Evolutionary conservation across 2,113 vertebrate genomes (phyloP), one percentile per base, ranked within the genome.

Genomic region (Antechinus flavipes): DNA sequence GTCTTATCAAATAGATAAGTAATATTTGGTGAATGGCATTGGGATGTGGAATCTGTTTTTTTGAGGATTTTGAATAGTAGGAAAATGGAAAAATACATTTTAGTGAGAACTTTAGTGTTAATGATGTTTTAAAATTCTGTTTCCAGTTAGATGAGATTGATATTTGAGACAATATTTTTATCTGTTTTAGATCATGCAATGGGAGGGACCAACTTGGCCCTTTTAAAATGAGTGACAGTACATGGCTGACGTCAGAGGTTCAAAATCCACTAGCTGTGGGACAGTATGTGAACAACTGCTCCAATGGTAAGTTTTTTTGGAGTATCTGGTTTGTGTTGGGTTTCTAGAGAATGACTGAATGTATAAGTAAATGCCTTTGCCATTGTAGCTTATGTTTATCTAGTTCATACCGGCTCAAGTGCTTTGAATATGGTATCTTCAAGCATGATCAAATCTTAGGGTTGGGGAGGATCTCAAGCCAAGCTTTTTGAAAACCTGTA

Each of bases 261-360:
- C 97, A 96, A 26, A 99, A 99, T 97, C 99, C 99, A 22, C 98
- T 99, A 91, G 99, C 99, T 0, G 97, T 99, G 90, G 99, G 99
- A 89, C 99, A 99, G 93, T 99, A 99, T 19, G 99, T 99, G 89
- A 99, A 99, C 98, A 99, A 99, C 97, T 99, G 99, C 97, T 99
- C 99, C n/a, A 98, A 98, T 54, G 98, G 99, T 98, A 98, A 95
- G 98, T n/a, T 42, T 84, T 84, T 1, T n/a, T 19, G 68, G n/a
- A 22, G 35, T 84, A 23, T 84, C n/a, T 42, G 68, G 19, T 42
- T 84, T 42, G 68, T 84, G n/a, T 2, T 42, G n/a, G 26, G 26
- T 58, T 58, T 58, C 25, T 58, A 27, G 56, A 58, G 68, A 42
- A 84, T 84, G n/a, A 2, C 68, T 42, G n/a, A 42, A 76, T 76